Conservation (phyloP, 2,113 vertebrate species). For the Eidolon helvum region DNA sequence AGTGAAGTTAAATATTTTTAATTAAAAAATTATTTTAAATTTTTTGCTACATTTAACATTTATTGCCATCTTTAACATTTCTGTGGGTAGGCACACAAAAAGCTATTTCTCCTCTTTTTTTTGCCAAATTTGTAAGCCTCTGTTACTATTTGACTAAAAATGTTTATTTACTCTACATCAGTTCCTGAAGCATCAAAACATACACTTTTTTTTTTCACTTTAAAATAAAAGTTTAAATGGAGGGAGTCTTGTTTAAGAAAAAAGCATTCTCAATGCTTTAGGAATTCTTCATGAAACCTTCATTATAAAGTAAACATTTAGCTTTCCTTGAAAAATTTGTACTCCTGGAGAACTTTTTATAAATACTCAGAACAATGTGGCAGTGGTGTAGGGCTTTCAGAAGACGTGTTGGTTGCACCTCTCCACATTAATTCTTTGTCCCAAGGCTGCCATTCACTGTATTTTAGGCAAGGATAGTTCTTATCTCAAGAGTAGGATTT, state of each 20-base stretch:
- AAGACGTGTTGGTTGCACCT: conserved; percentile 1
- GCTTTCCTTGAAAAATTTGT: not conserved
- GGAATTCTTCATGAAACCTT: not conserved
- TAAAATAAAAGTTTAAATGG: conserved; percentile 1
- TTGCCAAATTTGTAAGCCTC: not conserved
- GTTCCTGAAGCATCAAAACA: conserved; percentile 4
- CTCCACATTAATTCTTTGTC: conserved; percentile 46
- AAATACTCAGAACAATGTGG: not conserved
- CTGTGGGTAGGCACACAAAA: not conserved
- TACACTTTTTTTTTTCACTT: not conserved
- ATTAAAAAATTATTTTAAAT: not conserved
- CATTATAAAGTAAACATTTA: not conserved
- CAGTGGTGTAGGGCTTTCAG: not conserved
- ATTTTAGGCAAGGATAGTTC: conserved; percentile 2
- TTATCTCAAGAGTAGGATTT: conserved; percentile 61
- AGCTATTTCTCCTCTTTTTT: not conserved
- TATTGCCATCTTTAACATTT: not conserved
- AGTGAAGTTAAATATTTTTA: not conserved
- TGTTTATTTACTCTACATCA: not conserved
- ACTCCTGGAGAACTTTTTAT: not conserved
- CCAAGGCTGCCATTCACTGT: conserved; percentile 13
- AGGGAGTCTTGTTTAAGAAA: not conserved
- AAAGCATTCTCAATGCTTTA: not conserved
- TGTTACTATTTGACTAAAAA: not conserved
- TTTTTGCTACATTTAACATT: not conserved